A percentile compares a stretch with the other conserved stretches of the same genome.
Evolutionary conservation across 2,888 invertebrate species (phyloP).

Genomic region (Phymatocera aterrima): DNA sequence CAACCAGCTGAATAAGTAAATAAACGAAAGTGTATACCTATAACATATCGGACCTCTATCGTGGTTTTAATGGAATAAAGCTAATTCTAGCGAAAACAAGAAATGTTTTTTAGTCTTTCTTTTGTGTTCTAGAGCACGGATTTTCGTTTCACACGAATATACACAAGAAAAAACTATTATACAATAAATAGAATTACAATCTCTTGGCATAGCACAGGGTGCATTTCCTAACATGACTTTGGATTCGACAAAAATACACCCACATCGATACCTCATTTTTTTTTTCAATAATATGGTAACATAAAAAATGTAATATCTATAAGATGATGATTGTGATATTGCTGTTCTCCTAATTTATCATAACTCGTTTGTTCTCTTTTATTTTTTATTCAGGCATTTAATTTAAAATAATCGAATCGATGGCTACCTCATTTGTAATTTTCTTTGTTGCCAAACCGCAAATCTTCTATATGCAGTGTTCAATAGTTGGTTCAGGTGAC

Average conservation of each 20-base stretch:
- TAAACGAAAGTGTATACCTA: neutral
- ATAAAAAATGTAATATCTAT: conserved; percentile 62
- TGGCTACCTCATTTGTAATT: conserved; percentile 74
- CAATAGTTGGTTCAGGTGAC: conserved; percentile 91
- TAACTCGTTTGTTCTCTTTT: conserved; percentile 28
- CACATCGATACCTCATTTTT: conserved; percentile 58
- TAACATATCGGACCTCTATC: neutral
- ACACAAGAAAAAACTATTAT: conserved; percentile 56
- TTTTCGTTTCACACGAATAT: conserved; percentile 50
- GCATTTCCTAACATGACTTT: conserved; percentile 56
- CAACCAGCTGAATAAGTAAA: too few species aligned
- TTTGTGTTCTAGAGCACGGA: neutral
- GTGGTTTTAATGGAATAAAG: neutral
- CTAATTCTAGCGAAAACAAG: neutral
- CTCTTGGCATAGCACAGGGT: conserved; percentile 48
- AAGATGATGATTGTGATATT: conserved; percentile 60
- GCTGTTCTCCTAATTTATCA: conserved; percentile 54
- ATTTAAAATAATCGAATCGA: conserved; percentile 56
- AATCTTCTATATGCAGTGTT: conserved; percentile 91
- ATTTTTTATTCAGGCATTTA: conserved; percentile 42
- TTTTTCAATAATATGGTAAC: too few species aligned
- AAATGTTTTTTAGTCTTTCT: neutral
- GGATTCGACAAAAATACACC: conserved; percentile 59
- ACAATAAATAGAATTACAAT: conserved; percentile 59
- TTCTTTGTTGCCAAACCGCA: conserved; percentile 89